These are phyloP conservation scores for Patagioenas fasciata DNA, from an alignment of 2,113 vertebrate species.

Conservation along the genomic window DNA sequence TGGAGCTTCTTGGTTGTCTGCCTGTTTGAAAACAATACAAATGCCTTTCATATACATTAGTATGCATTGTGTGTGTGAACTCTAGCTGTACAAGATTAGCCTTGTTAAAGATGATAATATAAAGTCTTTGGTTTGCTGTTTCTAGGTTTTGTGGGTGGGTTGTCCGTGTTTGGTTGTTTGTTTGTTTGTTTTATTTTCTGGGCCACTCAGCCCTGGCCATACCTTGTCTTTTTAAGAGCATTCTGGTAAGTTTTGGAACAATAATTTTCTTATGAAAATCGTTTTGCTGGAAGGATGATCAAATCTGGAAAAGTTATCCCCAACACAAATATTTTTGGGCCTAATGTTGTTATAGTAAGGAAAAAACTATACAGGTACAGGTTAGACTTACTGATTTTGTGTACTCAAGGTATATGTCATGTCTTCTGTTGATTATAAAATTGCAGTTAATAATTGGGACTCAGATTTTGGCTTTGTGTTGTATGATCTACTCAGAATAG, in stretches of 20 bases:
- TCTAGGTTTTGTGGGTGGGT: background rate
- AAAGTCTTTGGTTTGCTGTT: background rate
- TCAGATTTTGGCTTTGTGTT: background rate
- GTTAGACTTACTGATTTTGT: background rate
- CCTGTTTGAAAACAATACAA: background rate
- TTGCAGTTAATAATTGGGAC: background rate
- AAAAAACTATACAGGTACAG: background rate
- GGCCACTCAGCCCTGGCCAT: background rate
- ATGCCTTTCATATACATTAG: background rate
- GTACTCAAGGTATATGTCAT: background rate
- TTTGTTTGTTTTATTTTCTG: background rate
- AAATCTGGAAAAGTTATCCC: background rate
- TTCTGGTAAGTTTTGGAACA: background rate
- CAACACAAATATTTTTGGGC: background rate
- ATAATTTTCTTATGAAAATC: background rate
- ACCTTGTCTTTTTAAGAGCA: background rate
- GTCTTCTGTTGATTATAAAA: background rate
- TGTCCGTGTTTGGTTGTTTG: background rate
- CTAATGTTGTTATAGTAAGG: background rate
- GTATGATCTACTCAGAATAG: slow-evolving; percentile 15
- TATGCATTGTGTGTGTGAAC: background rate
- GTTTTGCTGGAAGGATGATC: background rate
- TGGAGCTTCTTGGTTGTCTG: background rate
- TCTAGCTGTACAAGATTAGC: background rate
- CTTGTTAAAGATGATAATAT: background rate